Evolutionary conservation across 2,888 invertebrate genomes (phyloP).

Genomic region (Melinaea marsaeus): DNA sequence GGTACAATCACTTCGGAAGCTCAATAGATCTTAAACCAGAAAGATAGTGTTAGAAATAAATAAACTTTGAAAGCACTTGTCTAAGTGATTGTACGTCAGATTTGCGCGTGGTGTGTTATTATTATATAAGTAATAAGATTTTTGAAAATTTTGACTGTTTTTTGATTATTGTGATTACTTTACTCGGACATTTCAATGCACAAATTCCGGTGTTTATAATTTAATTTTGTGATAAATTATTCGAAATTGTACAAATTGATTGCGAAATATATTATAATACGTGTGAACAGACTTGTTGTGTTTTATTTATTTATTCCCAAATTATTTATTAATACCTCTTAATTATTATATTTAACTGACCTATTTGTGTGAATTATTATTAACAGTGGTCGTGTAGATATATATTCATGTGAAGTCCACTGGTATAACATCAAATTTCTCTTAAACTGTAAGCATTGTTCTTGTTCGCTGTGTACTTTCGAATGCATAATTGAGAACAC

Average conservation of each 20-base stretch:
- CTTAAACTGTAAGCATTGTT: no score
- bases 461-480: no score
- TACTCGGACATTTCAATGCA: slow-evolving; percentile 3
- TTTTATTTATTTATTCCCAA: not conserved
- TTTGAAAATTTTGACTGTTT: not conserved
- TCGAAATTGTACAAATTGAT: not conserved
- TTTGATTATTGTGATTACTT: not conserved
- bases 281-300: not conserved
- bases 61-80: not conserved
- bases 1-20: slow-evolving; percentile 11
- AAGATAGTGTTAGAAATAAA: not conserved
- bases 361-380: no score
- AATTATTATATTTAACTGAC: no score
- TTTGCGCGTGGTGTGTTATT: no score
- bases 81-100: no score
- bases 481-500: no score
- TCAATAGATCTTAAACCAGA: slow-evolving; percentile 5
- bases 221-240: not conserved
- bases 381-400: no score
- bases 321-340: not conserved
- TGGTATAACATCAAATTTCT: no score
- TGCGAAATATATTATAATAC: not conserved
- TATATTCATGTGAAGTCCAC: no score
- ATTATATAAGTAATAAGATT: no score
- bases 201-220: not conserved